phyloP scores from a whole-genome alignment of 2,113 vertebrate species.

The Condylura cristata region DNA sequence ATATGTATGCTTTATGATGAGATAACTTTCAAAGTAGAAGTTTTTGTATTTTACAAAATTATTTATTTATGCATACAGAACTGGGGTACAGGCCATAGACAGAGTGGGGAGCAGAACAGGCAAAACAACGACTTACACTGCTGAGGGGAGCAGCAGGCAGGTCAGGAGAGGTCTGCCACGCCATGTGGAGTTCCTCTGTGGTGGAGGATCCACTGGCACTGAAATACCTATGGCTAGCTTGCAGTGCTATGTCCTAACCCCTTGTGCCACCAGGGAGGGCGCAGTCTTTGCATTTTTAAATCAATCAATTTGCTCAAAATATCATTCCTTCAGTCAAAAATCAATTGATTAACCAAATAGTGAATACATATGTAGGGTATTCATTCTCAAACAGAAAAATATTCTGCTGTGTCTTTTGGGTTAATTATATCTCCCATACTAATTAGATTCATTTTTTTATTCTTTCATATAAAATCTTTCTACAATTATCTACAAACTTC shows the following conservation, averaged over 20 bases:
- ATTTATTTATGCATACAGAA: too few species aligned
- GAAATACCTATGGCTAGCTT: too few species aligned
- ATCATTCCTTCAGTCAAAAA: slow-evolving; percentile 27
- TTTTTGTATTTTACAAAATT: neutral
- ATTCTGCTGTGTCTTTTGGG: neutral
- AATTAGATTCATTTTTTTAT: neutral
- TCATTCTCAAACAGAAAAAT: neutral
- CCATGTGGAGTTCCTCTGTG: too few species aligned
- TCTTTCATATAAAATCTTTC: neutral
- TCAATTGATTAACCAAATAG: neutral
- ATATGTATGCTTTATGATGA: neutral
- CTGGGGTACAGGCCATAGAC: too few species aligned
- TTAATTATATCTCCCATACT: neutral
- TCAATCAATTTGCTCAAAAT: neutral
- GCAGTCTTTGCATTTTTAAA: neutral
- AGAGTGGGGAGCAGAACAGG: too few species aligned
- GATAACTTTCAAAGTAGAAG: neutral
- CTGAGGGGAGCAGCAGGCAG: too few species aligned
- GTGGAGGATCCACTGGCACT: too few species aligned
- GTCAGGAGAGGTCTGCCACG: too few species aligned
- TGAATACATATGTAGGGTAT: neutral
- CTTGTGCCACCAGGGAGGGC: too few species aligned
- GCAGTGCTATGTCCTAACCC: too few species aligned
- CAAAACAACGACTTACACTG: too few species aligned
- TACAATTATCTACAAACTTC: neutral